Percentiles rank a stretch among this genome's conserved stretches.
These are phyloP conservation scores for Epirrita christyi DNA, from an alignment of 2,888 invertebrate species.

Conservation along the genomic window DNA sequence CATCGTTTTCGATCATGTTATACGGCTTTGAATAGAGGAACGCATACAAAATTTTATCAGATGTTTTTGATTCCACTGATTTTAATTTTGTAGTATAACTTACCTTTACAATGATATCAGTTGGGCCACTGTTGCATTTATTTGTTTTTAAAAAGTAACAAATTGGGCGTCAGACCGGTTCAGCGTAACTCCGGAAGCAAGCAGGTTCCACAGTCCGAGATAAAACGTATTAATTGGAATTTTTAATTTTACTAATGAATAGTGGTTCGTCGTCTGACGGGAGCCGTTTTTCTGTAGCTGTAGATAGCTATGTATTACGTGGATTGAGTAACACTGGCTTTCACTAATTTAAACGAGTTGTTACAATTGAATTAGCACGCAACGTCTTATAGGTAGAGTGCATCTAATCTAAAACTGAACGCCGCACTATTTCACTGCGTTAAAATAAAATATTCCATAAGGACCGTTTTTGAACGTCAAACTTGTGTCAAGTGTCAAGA, in stretches of 20 bases:
- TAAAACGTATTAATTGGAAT: constrained; percentile 72
- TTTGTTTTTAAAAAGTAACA: constrained; percentile 55
- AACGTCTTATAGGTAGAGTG: constrained; percentile 76
- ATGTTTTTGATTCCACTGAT: constrained; percentile 1
- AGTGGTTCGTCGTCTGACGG: constrained; percentile 50
- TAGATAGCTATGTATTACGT: constrained; percentile 58
- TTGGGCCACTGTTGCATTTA: not conserved
- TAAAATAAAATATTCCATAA: too few relatives aligned
- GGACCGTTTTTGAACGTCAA: too few relatives aligned
- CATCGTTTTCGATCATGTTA: constrained; percentile 7
- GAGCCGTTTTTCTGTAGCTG: constrained; percentile 54
- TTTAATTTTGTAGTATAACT: constrained; percentile 8
- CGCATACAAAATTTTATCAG: constrained; percentile 5
- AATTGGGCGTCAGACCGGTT: constrained; percentile 66
- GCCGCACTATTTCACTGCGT: too few relatives aligned
- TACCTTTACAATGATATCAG: constrained; percentile 30
- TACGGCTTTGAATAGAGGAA: too few relatives aligned
- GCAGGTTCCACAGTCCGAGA: constrained; percentile 69
- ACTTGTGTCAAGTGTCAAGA: too few relatives aligned
- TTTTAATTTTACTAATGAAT: constrained; percentile 73
- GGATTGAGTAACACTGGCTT: constrained; percentile 72
- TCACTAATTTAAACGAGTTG: constrained; percentile 68
- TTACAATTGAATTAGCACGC: constrained; percentile 70
- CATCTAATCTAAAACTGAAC: too few relatives aligned
- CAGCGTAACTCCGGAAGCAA: constrained; percentile 80